Percentiles rank a stretch among this genome's conserved stretches.
These are phyloP conservation scores for Festucalex cinctus DNA, from an alignment of 2,113 vertebrate genomes.

Conservation along the genomic window DNA sequence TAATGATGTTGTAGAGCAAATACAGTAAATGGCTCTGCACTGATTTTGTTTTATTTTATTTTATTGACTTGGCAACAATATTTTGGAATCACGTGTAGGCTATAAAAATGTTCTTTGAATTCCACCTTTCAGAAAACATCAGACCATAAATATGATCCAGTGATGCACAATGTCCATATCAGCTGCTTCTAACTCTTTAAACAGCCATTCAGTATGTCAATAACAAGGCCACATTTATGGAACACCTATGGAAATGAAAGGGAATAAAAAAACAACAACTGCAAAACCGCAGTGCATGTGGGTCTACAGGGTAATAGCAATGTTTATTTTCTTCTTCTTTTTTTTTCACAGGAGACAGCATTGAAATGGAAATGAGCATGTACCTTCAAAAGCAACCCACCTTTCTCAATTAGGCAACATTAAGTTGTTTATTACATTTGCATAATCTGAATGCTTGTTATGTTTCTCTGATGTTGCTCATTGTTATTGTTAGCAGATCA, in stretches of 20 bases:
- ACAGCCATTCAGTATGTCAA: not conserved
- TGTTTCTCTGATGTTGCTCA: slow-evolving; percentile 49
- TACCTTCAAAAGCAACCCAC: slow-evolving; percentile 60
- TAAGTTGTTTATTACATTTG: slow-evolving; percentile 58
- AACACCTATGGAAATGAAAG: not conserved
- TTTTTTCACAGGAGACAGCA: slow-evolving; percentile 33
- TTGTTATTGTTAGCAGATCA: slow-evolving; percentile 51
- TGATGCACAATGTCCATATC: not conserved
- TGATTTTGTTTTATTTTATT: not conserved
- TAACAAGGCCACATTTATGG: not conserved
- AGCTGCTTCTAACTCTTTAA: not conserved
- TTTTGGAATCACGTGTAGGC: too few species aligned
- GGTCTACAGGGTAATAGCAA: slow-evolving; percentile 31
- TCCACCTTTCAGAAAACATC: not conserved
- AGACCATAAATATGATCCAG: not conserved
- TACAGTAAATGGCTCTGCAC: not conserved
- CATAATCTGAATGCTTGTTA: slow-evolving; percentile 59
- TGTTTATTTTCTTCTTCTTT: not conserved
- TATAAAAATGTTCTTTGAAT: not conserved
- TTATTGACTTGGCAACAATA: not conserved
- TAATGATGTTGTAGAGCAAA: not conserved
- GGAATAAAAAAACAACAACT: not conserved
- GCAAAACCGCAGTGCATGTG: slow-evolving; percentile 7
- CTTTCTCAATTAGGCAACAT: slow-evolving; percentile 66
- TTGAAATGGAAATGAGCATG: slow-evolving; percentile 61